These are phyloP conservation scores for Ochropacha duplaris DNA, from an alignment of 2,888 invertebrate genomes.

Conservation along the genomic window DNA sequence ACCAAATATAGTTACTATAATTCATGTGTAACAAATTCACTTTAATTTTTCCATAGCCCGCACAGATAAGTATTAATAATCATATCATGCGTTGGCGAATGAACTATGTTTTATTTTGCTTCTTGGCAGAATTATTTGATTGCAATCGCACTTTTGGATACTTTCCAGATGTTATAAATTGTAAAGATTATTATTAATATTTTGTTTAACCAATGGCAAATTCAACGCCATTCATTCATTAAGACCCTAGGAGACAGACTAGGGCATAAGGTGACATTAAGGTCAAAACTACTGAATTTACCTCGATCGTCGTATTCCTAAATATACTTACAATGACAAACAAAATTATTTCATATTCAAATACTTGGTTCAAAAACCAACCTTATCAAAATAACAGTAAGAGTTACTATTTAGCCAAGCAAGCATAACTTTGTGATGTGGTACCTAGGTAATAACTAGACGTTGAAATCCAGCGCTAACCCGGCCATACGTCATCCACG, in stretches of 20 bases:
- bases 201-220: background rate
- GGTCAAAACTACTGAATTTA: no score
- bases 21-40: background rate
- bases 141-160: conserved; percentile 30
- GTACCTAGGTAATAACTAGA: conserved; percentile 43
- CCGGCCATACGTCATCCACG: conserved; percentile 46
- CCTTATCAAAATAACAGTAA: background rate
- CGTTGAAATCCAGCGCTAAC: conserved; percentile 29
- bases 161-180: conserved; percentile 30
- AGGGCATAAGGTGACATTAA: no score
- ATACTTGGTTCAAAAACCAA: background rate
- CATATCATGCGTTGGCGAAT: background rate
- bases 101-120: conserved; percentile 11
- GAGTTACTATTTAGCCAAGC: background rate
- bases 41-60: background rate
- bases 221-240: no score
- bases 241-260: no score
- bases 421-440: background rate
- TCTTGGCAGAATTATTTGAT: conserved; percentile 35
- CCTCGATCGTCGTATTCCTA: background rate
- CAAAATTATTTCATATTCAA: background rate
- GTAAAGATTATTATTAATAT: conserved; percentile 15
- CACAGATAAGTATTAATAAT: conserved; percentile 43
- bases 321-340: no score
- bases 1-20: background rate